Base-by-base conservation (phyloP, 2,888 invertebrate species). In the Coenonympha arcania region DNA sequence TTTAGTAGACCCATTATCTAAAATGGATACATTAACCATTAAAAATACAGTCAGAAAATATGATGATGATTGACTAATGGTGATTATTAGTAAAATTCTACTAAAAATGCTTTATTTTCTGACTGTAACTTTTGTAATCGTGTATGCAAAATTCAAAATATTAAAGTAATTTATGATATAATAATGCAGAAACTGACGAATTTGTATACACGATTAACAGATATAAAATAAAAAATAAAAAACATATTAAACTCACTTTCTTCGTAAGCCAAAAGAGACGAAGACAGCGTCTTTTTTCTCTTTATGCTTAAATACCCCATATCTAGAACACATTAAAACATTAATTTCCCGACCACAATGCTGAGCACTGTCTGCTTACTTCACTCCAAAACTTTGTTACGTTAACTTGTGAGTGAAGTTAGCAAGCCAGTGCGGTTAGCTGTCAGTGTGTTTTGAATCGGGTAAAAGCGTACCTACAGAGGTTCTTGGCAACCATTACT, bases 191-290 rank as follows among this genome's bases (percentile, higher is more conserved):
- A n/a, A 18, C 2, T n/a, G 5, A 6, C 11, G 24, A 22, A n/a
- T 42, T 34, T 52, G 49, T 50, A 48, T 49, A 59, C 40, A 58
- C 5, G 51, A 34, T 41, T 20, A 47, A 42, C 31, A 15, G 3
- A 13, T 15, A 31, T 3, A n/a, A 3, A 9, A 18, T 9, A 18
- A 42, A 8, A 42, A 42, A 31, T 20, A 43, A 33, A 22, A 47
- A 45, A 31, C 57, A 57, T 42, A 51, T 13, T 50, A 64, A 62
- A 83, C 83, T 84, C 81, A 84, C 83, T 76, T 58, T 80, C 82
- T 53, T 76, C 75, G 63, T 73, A 74, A 54, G 59, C 53, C 60
- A 61, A 48, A 66, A 57, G 54, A 69, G 54, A 50, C 42, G 69
- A 58, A 56, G 71, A 65, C 43, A 73, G 47, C 50, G 64, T 66